Conservation (phyloP, 2,888 invertebrate genomes). For the Kryphioiulus occultus region DNA sequence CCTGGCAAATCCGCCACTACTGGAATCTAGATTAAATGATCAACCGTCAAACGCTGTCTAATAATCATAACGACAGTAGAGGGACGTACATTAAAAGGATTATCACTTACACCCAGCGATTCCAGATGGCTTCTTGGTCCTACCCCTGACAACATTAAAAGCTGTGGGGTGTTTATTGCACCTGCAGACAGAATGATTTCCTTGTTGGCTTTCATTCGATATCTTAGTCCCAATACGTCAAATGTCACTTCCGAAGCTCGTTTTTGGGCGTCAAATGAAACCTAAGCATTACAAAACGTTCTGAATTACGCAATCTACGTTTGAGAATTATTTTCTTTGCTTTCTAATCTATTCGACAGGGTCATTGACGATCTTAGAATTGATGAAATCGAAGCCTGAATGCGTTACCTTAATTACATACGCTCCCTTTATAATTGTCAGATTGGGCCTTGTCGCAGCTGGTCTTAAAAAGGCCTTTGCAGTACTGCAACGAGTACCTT, state of each 20-base stretch:
- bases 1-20: constrained; percentile 71
- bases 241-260: constrained; percentile 24
- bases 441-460: background rate
- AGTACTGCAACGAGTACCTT: constrained; percentile 29
- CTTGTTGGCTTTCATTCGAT: background rate
- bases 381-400: too few relatives aligned
- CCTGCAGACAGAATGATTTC: constrained; percentile 43
- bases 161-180: background rate
- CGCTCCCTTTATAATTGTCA: background rate
- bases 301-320: too few relatives aligned
- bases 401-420: constrained; percentile 33
- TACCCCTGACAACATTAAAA: constrained; percentile 41
- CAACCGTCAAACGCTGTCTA: background rate
- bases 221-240: background rate
- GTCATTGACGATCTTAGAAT: too few relatives aligned
- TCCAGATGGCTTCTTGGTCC: constrained; percentile 40
- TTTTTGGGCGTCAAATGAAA: background rate
- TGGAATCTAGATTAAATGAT: constrained; percentile 59
- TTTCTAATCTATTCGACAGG: too few relatives aligned
- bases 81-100: background rate
- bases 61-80: too few relatives aligned
- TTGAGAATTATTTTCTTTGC: too few relatives aligned
- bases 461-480: constrained; percentile 42
- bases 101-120: background rate
- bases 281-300: too few relatives aligned